Evolutionary conservation across 2,113 vertebrate genomes (phyloP), one percentile per base, ranked within the genome.

Genomic region (Thamnophis sirtalis): DNA sequence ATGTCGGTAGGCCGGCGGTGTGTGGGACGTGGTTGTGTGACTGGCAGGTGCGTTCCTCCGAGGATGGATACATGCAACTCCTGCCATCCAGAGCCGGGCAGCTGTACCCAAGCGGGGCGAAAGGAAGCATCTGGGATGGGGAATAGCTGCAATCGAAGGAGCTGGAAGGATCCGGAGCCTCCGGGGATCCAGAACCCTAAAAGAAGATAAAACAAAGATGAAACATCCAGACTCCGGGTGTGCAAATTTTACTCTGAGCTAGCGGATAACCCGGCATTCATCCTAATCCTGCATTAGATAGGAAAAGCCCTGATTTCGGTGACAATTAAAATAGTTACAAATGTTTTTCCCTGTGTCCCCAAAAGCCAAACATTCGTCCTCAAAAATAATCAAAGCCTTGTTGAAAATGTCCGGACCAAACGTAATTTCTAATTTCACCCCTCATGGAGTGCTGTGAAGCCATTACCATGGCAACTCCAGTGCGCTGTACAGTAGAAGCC

Each of bases 111-210:
- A 98, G 98, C 0, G 97, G 97, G 28, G 97, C 58, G 0, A 95
- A 97, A 0, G 98, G 97, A 86, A 97, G 97, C 1, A 96, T 98
- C 97, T 98, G 97, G 4, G 98, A 97, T 0, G 98, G 98, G 5
- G 98, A 98, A 95, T 98, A 98, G 96, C 97, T 98, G 93, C 94
- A 97, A 93, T 98, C 98, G 26, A 97, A 68, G 0, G 98, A 97
- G 94, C 98, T 97, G 96, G 97, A 97, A 68, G 97, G 94, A 51
- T 97, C 97, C 9, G 98, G 96, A 0, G 97, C 97, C 89, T 98
- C 97, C 4, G 98, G 96, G 0, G 98, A 98, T 95, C 95, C 97
- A 0, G 98, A 95, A 93, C 95, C 97, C 99, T 99, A 93, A 0
- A 90, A 90, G 0, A 92, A 8, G 87, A 43, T 43, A 91, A 93